Evolutionary conservation across 2,113 vertebrate genomes (phyloP).

Genomic region (Siniperca chuatsi): DNA sequence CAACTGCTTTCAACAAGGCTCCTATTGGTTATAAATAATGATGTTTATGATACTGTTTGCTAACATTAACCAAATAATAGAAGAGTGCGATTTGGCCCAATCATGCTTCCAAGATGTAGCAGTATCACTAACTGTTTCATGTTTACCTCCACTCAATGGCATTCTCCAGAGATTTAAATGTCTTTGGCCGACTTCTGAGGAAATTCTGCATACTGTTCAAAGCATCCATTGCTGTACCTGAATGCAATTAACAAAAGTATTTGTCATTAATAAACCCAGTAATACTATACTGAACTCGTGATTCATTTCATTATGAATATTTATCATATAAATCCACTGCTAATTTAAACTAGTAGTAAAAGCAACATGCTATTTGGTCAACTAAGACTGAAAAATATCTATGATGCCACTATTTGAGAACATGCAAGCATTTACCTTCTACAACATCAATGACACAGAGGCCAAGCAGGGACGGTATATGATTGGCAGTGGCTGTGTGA

Average conservation of each 20-base stretch:
- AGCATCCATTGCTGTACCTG: constrained; percentile 99
- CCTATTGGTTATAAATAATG: neutral
- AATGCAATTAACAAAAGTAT: constrained; percentile 4
- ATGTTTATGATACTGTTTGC: neutral
- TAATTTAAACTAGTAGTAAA: neutral
- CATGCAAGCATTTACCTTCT: constrained; percentile 86
- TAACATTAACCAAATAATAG: neutral
- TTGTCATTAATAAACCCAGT: neutral
- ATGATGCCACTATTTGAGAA: neutral
- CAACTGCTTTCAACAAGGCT: neutral
- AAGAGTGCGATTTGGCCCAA: neutral
- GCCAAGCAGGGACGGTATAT: constrained; percentile 92
- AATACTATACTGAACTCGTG: neutral
- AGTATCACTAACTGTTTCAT: neutral
- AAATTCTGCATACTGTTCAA: constrained; percentile 99
- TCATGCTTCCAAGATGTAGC: neutral
- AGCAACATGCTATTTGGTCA: neutral
- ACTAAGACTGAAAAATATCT: neutral
- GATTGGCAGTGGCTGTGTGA: constrained; percentile 91
- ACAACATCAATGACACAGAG: constrained; percentile 98
- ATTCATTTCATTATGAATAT: neutral
- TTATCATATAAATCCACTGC: neutral
- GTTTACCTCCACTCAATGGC: constrained; percentile 98
- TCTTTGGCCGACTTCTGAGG: constrained; percentile 96
- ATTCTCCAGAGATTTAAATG: constrained; percentile 96